Conservation (phyloP, 2,797 vertebrate species). For the Scarus forsteni region DNA sequence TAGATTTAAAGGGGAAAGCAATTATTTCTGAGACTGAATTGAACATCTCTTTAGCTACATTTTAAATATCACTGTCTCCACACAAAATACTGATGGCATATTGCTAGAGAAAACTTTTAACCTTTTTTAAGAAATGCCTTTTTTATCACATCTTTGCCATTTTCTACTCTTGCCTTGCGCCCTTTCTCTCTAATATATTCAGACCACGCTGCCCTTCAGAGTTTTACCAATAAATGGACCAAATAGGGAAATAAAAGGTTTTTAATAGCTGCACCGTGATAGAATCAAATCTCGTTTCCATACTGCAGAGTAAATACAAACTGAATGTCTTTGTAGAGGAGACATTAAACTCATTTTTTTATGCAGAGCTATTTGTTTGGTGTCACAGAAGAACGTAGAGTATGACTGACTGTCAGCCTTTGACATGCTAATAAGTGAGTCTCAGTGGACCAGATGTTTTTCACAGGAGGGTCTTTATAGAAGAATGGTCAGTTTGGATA, state of each 20-base stretch:
- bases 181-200: slow-evolving; percentile 3
- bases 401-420: slow-evolving; percentile 33
- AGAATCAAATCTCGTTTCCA: slow-evolving; percentile 9
- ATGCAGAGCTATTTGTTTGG: neutral
- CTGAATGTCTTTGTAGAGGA: neutral
- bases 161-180: slow-evolving; percentile 4
- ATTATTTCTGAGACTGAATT: neutral
- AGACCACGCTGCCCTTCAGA: slow-evolving; percentile 12
- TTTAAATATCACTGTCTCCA: neutral
- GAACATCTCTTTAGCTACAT: neutral
- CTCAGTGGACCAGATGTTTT: slow-evolving; percentile 26
- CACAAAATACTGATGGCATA: neutral
- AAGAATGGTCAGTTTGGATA: slow-evolving; percentile 20
- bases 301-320: slow-evolving; percentile 7
- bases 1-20: no score
- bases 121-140: neutral
- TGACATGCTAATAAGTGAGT: slow-evolving; percentile 41
- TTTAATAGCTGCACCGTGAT: slow-evolving; percentile 34
- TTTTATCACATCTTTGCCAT: neutral
- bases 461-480: slow-evolving; percentile 1
- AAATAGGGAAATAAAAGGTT: slow-evolving; percentile 23
- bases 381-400: slow-evolving; percentile 19
- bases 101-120: neutral
- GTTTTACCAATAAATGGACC: slow-evolving; percentile 27
- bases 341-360: slow-evolving; percentile 7